Conservation (phyloP, 2,113 vertebrate genomes). For the Dasyprocta punctata region DNA sequence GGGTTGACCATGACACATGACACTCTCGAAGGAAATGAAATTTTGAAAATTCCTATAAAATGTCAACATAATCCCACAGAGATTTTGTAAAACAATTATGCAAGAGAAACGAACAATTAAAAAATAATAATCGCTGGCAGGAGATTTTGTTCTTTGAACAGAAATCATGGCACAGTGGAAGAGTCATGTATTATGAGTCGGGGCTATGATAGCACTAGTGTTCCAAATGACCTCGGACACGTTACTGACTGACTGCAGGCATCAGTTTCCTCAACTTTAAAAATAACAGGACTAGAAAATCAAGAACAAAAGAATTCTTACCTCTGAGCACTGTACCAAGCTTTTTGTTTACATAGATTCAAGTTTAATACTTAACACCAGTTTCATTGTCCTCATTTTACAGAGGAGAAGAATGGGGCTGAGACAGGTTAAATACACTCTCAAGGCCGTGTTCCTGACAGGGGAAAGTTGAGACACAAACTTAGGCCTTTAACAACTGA, state of each 20-base stretch:
- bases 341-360: not conserved
- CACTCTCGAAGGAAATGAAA: not conserved
- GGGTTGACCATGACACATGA: not conserved
- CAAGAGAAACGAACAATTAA: not conserved
- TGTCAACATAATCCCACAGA: constrained; percentile 39
- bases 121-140: not conserved
- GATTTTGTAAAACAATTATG: not conserved
- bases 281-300: not conserved
- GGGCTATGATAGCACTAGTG: not conserved
- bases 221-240: not conserved
- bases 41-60: not conserved
- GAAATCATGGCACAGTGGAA: not conserved
- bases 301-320: not conserved
- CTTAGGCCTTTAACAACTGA: not conserved
- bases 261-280: not conserved
- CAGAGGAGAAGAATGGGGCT: not conserved
- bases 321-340: not conserved
- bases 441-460: not conserved
- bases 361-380: not conserved
- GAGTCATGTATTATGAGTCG: not conserved
- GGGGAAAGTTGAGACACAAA: not conserved
- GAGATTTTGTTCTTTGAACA: not conserved
- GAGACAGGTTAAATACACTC: not conserved
- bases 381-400: not conserved
- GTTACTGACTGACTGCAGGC: not conserved